Base-by-base conservation (phyloP, 2,888 invertebrate species). In the Rosalia funebris region DNA sequence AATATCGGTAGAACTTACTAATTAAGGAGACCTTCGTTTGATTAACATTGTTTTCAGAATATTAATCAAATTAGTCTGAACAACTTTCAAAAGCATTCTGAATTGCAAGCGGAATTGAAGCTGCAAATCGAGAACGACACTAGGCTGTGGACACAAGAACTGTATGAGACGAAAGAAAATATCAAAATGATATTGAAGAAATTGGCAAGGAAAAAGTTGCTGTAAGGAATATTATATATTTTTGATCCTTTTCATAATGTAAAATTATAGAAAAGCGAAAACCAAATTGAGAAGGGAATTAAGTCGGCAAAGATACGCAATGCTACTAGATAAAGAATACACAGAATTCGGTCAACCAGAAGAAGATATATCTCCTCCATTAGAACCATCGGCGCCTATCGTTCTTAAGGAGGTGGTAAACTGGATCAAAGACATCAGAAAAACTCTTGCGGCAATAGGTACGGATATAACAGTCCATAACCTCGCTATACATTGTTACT, bases 1-100 rank as follows among this genome's bases (percentile, higher is more conserved):
- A 69, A 71, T 80, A 19, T 44, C 75, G 66, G 77, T 77, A 70
- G 3, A 34, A 34, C n/a, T n/a, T n/a, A n/a, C n/a, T n/a, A n/a
- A n/a, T n/a, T n/a, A n/a, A n/a, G n/a, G n/a, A n/a, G n/a, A 25
- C 4, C 25, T 25, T 3, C n/a, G 11, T 48, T 11, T 37, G 14
- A 37, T 5, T 2, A 3, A 25, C 25, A 42, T 36, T 9, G 16
- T 39, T 74, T 75, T 45, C 56, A 79, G 77, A 71, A 74, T 19
- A 65, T 77, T 1, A 80, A 80, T 62, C 71, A 79, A 72, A 73
- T 77, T 3, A 71, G 75, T 11, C 53, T 79, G 36, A 74, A 67
- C 46, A 79, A 79, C 65, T 71, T 74, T 25, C 63, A 75, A 45
- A 68, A 64, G 44, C 78, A 76, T 61, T 52, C 65, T 2, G 75